Evolutionary conservation across 2,888 invertebrate species (phyloP).

Genomic region (Mythimna loreyi): DNA sequence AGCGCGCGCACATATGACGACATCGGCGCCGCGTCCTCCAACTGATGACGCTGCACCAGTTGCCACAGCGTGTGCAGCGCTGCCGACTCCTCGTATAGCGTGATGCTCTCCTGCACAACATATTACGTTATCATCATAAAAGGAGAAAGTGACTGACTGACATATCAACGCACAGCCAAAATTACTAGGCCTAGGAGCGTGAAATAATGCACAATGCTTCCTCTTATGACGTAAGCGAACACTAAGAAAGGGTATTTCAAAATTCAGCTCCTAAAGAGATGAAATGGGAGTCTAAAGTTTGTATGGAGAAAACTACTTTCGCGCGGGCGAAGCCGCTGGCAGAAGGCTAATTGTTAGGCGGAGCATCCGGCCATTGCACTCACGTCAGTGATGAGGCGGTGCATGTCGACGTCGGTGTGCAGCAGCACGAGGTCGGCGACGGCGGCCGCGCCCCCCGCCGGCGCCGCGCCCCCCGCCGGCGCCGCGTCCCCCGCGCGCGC

Average conservation of each 20-base stretch:
- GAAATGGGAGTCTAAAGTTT: no score
- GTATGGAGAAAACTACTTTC: no score
- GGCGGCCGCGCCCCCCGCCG: not conserved
- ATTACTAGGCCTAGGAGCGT: no score
- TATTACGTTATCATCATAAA: not conserved
- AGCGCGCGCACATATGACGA: conserved; percentile 15
- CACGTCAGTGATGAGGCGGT: conserved; percentile 45
- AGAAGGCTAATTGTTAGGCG: no score
- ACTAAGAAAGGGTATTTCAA: no score
- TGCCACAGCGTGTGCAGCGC: conserved; percentile 63
- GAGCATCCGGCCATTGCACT: not conserved
- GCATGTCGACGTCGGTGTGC: conserved; percentile 33
- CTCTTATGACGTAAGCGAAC: no score
- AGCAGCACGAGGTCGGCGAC: conserved; percentile 56
- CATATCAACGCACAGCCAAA: no score
- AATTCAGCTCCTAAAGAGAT: no score
- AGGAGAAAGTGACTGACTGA: no score
- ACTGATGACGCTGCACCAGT: conserved; percentile 59
- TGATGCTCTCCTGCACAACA: conserved; percentile 29
- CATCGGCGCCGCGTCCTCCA: conserved; percentile 34
- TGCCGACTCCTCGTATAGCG: conserved; percentile 47
- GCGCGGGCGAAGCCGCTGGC: no score
- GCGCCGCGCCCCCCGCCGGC: conserved; percentile 20
- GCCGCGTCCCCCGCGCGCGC: conserved; percentile 51
- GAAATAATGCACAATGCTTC: no score